phyloP scores from a whole-genome alignment of 2,797 vertebrate genomes.

The Psittacula echo region DNA sequence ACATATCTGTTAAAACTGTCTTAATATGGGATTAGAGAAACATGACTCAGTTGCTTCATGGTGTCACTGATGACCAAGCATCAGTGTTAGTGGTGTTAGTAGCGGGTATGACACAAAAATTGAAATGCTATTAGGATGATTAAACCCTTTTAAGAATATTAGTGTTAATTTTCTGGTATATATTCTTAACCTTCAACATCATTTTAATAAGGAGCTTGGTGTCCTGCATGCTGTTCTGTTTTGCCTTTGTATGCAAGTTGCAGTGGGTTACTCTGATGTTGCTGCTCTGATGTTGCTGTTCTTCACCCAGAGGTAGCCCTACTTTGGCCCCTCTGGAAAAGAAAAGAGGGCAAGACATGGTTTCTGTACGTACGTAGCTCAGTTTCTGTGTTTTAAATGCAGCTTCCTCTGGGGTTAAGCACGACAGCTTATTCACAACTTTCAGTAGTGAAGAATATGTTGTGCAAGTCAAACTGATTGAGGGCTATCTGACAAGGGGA shows the following conservation, averaged over 20 bases:
- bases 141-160: not conserved
- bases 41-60: not conserved
- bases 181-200: not conserved
- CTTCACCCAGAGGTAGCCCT: not conserved
- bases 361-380: not conserved
- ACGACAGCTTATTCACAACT: slow-evolving; percentile 2
- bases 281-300: not conserved
- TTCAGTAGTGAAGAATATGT: slow-evolving; percentile 16
- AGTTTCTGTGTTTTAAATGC: not conserved
- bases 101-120: not conserved
- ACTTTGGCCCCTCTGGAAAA: not conserved
- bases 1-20: not conserved
- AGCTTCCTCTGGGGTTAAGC: slow-evolving; percentile 19
- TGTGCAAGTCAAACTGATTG: slow-evolving; percentile 52
- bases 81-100: not conserved
- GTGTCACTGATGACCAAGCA: not conserved
- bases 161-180: not conserved
- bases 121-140: not conserved
- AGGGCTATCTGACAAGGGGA: slow-evolving; percentile 56
- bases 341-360: not conserved
- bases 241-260: accelerated
- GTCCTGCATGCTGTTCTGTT: not conserved
- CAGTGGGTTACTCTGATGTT: not conserved
- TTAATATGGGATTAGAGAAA: not conserved
- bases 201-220: not conserved